Percentiles rank a stretch among this genome's conserved stretches.
phyloP scores from a whole-genome alignment of 2,113 vertebrate species.

The Arenaria interpres region DNA sequence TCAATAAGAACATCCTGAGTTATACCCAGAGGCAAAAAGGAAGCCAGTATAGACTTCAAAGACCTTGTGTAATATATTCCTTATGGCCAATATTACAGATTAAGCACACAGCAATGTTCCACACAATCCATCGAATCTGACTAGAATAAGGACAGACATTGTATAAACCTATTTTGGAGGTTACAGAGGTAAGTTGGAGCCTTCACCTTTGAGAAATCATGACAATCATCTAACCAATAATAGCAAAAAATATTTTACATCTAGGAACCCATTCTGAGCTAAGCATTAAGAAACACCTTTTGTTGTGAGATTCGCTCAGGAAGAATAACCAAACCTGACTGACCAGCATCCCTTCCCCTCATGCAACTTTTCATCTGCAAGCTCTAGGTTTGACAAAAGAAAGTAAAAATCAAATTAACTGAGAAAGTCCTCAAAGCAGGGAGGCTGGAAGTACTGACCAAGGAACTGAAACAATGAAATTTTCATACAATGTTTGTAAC shows the following conservation, averaged over 20 bases:
- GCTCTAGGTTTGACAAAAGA: not conserved
- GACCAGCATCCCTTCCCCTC: not conserved
- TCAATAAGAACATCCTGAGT: slow-evolving; percentile 66
- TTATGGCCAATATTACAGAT: slow-evolving; percentile 60
- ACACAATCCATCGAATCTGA: not conserved
- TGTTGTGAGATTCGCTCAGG: not conserved
- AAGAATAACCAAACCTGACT: not conserved
- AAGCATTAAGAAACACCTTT: not conserved
- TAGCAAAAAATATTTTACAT: not conserved
- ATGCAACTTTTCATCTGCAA: not conserved
- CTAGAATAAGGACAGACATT: not conserved
- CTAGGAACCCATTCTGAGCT: not conserved
- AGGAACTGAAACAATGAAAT: not conserved
- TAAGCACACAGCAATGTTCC: slow-evolving; percentile 37
- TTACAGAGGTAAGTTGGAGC: not conserved
- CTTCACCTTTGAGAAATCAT: not conserved
- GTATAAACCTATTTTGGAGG: not conserved
- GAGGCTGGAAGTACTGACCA: not conserved
- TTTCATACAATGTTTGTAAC: not conserved
- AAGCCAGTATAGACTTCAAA: slow-evolving; percentile 68
- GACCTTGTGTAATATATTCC: slow-evolving; percentile 55
- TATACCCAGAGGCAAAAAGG: slow-evolving; percentile 60
- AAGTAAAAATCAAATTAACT: not conserved
- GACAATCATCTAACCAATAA: not conserved
- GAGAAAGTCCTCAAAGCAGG: not conserved